Base-by-base conservation (phyloP, 2,113 vertebrate genomes). In the Scartelaos histophorus region DNA sequence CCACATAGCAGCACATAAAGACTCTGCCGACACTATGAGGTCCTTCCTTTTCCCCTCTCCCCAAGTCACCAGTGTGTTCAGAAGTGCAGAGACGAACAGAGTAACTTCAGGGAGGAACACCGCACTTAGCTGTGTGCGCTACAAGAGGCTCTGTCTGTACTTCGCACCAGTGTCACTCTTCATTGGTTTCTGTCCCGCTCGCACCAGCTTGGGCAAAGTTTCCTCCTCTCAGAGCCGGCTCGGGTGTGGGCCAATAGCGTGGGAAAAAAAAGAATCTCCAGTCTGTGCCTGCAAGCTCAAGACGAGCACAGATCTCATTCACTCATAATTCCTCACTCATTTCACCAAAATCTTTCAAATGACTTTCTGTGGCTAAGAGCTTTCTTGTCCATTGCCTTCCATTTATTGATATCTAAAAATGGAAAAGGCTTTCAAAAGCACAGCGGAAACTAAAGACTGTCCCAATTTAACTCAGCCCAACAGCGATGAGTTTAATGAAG, bases 91-190 rank as follows among this genome's bases (percentile, higher is more conserved):
- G 22, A 75, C 74, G 9, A 84, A 80, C 75, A 69, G 80, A 71
- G 86, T 76, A 74, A 91, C 90, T 85, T 77, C 80, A 7, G 81
- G 87, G 74, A 74, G 57, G 70, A 87, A 86, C 88, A 80, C 87
- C 4, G 4, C 29, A 4, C 29, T 91, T 81, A 79, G 86, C 74
- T 87, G 72, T 86, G 87, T 86, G 89, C 77, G 85, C 84, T 85
- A 22, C 25, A 89, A 74, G 84, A 89, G 81, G 81, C 82, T 85
- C 81, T 70, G 79, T 73, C 70, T 84, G 74, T 66, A 47, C 85
- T 87, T 86, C 80, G 85, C 90, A 80, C 82, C 81, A 75, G 81
- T 92, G 91, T 91, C 92, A 91, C 85, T 92, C 82, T 82, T 85
- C 87, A 88, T 93, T 93, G 92, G 84, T 87, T 88, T 88, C 88